These are phyloP conservation scores for Imbricaverruca yamaguchii DNA, from an alignment of 2,888 invertebrate species.

Conservation along the genomic window DNA sequence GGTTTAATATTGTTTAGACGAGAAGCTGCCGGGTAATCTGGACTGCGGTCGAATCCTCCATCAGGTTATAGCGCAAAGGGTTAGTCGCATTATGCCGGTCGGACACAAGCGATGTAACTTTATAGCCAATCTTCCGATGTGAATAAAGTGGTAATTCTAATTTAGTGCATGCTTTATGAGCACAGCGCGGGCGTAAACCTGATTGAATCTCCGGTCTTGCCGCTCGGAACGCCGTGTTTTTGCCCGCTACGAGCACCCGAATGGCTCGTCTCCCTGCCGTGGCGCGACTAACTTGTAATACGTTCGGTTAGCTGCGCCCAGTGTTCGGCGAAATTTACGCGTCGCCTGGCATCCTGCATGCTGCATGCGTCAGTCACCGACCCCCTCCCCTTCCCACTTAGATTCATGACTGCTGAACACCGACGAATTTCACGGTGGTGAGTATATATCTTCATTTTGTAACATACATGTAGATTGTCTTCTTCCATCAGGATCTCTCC, in stretches of 20 bases:
- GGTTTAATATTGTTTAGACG: neutral
- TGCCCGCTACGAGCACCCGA: neutral
- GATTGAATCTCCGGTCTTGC: neutral
- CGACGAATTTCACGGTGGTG: no score
- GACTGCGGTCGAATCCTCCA: neutral
- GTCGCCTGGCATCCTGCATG: no score
- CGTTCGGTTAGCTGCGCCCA: no score
- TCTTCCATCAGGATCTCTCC: no score
- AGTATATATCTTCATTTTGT: no score
- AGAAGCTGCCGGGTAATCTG: neutral
- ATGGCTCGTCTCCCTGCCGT: no score
- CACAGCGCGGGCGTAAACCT: neutral
- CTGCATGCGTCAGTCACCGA: no score
- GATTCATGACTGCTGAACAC: no score
- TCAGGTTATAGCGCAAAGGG: neutral
- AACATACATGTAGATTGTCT: no score
- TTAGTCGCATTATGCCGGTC: neutral
- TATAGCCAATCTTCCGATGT: neutral
- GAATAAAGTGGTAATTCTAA: conserved; percentile 7
- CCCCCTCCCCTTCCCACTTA: no score
- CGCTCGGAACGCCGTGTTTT: neutral
- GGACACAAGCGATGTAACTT: neutral
- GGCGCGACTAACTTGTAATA: no score
- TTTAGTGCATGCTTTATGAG: neutral
- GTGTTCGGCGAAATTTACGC: no score